Percentiles rank a stretch among this genome's conserved stretches.
phyloP scores from a whole-genome alignment of 2,113 vertebrate species.

The Anarrhichthys ocellatus region DNA sequence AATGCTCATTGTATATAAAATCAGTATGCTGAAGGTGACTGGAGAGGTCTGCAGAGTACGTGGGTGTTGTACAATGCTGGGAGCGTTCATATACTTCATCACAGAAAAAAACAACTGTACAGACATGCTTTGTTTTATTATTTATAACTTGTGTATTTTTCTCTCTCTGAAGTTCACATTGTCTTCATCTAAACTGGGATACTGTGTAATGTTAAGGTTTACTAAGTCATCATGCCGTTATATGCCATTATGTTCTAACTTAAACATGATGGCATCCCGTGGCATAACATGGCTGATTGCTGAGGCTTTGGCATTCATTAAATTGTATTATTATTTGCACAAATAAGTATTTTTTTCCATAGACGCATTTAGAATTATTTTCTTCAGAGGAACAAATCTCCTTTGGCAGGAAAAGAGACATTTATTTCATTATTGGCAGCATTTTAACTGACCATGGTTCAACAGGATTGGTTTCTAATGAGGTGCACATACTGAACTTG shows the following conservation, averaged over 20 bases:
- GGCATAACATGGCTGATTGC: slow-evolving; percentile 22
- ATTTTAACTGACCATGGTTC: slow-evolving; percentile 43
- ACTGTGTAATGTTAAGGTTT: slow-evolving; percentile 36
- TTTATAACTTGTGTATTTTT: slow-evolving; percentile 49
- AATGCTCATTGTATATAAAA: slow-evolving; percentile 64
- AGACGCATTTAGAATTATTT: slow-evolving; percentile 15
- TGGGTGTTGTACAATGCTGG: slow-evolving; percentile 52
- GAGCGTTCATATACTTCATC: slow-evolving; percentile 46
- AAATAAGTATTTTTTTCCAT: slow-evolving; percentile 5
- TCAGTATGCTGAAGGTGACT: slow-evolving; percentile 68
- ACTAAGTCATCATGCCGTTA: slow-evolving; percentile 6
- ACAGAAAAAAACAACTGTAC: slow-evolving; percentile 48
- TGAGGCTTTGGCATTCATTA: slow-evolving; percentile 40
- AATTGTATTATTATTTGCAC: slow-evolving; percentile 21
- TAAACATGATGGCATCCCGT: slow-evolving; percentile 29
- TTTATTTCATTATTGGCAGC: slow-evolving; percentile 28
- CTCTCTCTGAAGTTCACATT: slow-evolving; percentile 36
- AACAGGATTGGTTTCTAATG: slow-evolving; percentile 50
- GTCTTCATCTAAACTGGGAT: slow-evolving; percentile 29
- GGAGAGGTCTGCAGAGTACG: slow-evolving; percentile 58
- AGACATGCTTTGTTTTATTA: slow-evolving; percentile 46
- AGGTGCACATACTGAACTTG: slow-evolving; percentile 44
- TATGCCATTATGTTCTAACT: slow-evolving; percentile 40
- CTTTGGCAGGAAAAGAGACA: slow-evolving; percentile 33
- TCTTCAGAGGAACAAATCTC: slow-evolving; percentile 12